Base-by-base conservation (phyloP, 2,888 invertebrate species). In the Leptothorax acervorum region DNA sequence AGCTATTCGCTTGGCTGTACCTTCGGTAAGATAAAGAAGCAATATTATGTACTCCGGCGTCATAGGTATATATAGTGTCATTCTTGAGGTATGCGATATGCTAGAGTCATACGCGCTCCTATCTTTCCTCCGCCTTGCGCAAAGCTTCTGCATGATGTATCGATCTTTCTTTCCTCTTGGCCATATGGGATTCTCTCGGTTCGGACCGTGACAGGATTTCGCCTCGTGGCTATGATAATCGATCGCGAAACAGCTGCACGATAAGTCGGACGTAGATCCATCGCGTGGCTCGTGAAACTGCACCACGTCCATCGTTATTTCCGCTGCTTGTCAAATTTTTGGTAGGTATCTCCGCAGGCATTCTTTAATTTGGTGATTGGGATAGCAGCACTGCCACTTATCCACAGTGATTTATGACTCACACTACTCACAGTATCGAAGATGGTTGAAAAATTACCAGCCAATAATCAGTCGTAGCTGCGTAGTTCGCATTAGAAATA, bases 201-300 rank as follows among this genome's bases (percentile, higher is more conserved):
- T 53, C 66, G n/a, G 45, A 55, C 45, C 55, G 63, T 75, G 53
- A 87, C 81, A 85, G 82, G 65, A 82, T 85, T 84, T 82, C 63
- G 83, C 76, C 89, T 79, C 51, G 31, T 68, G 82, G 86, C 76
- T 57, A 63, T 74, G 84, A 88, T 89, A 84, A 88, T 86, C 86
- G 89, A 88, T 85, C 74, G 87, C 71, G 82, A 82, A 87, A 87
- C 89, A 89, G 87, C 86, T 86, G 89, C 86, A 66, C 62, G 89
- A 89, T 89, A 85, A 86, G 82, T 87, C 66, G 63, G 39, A 73
- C 82, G 51, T 68, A 48, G 55, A 48, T 42, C 73, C 78, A 84
- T 88, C 85, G 88, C 88, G 85, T 89, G 88, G 48, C 70, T 39
- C 15, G 55, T 39, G 39, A 78, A 70, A 70, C 48, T 48, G 51